Base-by-base conservation (phyloP, 2,888 invertebrate genomes). In the Parapristionchus giblindavisi region DNA sequence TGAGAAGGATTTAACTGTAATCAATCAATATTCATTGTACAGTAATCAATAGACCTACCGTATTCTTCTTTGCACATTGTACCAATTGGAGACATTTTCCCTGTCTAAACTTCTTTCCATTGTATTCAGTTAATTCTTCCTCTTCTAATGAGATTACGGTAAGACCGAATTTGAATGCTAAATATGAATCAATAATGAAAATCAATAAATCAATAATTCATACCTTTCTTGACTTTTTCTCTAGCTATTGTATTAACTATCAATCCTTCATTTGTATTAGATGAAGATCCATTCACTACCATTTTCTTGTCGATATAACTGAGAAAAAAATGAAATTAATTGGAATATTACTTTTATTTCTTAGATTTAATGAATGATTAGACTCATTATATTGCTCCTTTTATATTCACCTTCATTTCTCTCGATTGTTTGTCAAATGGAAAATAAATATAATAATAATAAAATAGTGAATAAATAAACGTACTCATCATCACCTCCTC, bases 31-130 rank as follows among this genome's bases (percentile, higher is more conserved):
- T 1, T 2, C 8, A n/a, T 34, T 5, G 21, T 4, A 29, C 11
- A 21, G 1, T 1, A n/a, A 0, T 36, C 11, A 51, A 32, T 11
- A 4, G 14, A 24, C 60, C 24, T 24, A 73, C 73, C 34, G 29
- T 27, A 11, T 32, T 36, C 51, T 32, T 61, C 61, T 73, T 73
- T 2, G 73, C 51, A n/a, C 27, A 40, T n/a, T 73, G 73, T 21
- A 73, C 73, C 34, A 73, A 29, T 61, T 73, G 73, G 14, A 73
- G 73, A 36, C 73, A 73, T 27, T 61, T 60, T 73, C 73, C 73
- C 43, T 27, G 36, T n/a, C 52, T 48, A 61, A 73, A 73, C 48
- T 61, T 34, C 34, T 32, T 48, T 14, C 60, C 60, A 73, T 51
- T 32, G 51, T 73, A 61, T 29, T 24, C 34, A 21, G 60, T 60